Conservation (phyloP, 2,113 vertebrate genomes). For the Datnioides undecimradiatus region DNA sequence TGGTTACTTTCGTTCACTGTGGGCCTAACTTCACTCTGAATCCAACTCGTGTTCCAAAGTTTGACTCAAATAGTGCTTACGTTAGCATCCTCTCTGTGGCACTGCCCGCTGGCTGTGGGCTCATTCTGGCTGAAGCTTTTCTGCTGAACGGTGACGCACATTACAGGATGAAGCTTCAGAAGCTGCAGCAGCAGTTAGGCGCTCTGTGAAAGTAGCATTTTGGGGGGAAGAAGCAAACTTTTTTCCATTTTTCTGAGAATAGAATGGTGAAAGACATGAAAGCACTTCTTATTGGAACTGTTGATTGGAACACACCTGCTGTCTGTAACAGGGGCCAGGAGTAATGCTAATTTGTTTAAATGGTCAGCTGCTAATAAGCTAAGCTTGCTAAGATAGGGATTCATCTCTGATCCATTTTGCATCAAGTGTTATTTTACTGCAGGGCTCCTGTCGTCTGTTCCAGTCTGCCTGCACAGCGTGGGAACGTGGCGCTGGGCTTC, state of each 20-base stretch:
- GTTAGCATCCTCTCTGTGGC: no score
- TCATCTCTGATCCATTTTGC: not conserved
- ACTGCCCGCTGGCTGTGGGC: no score
- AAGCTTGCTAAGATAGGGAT: not conserved
- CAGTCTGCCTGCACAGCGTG: not conserved
- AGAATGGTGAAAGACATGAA: not conserved
- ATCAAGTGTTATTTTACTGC: not conserved
- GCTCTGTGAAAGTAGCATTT: no score
- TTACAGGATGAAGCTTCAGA: no score
- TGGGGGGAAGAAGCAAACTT: no score
- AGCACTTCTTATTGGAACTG: slow-evolving; percentile 10
- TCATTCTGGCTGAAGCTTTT: no score
- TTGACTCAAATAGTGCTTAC: no score
- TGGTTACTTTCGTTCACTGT: not conserved
- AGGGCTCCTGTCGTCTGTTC: no score
- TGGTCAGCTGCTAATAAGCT: not conserved
- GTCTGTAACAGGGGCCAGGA: not conserved
- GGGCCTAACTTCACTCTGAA: no score
- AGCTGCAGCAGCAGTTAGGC: no score
- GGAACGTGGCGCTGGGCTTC: not conserved
- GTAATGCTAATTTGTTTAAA: not conserved
- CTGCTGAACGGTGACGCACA: no score
- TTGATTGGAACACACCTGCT: not conserved
- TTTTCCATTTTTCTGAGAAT: not conserved
- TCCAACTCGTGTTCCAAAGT: no score